Conservation (phyloP, 1,140 invertebrate species). For the Pissodes strobi region DNA sequence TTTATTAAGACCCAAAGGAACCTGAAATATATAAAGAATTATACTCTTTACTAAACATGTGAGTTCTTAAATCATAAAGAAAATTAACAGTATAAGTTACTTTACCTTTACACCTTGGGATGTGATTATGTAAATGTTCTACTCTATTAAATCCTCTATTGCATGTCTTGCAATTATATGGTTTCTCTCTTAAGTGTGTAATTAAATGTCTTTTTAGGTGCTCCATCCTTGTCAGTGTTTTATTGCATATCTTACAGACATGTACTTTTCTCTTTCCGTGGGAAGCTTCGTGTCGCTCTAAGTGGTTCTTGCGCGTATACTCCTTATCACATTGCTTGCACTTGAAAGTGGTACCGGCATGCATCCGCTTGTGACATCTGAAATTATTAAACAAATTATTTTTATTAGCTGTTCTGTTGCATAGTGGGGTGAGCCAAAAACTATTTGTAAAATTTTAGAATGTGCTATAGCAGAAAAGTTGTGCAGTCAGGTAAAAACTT, state of each 20-base stretch:
- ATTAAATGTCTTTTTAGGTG: conserved; percentile 53
- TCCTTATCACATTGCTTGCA: conserved; percentile 52
- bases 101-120: conserved; percentile 50
- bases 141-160: conserved; percentile 58
- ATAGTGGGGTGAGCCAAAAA: too few species aligned
- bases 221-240: conserved; percentile 51
- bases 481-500: too few species aligned
- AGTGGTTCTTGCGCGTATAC: conserved; percentile 48
- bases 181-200: conserved; percentile 53
- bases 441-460: too few species aligned
- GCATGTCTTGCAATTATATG: conserved; percentile 62
- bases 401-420: too few species aligned
- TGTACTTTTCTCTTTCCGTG: conserved; percentile 50
- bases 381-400: too few species aligned
- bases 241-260: conserved; percentile 54
- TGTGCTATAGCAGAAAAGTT: too few species aligned
- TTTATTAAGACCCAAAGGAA: too few species aligned
- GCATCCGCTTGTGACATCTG: conserved; percentile 49
- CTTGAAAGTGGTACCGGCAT: conserved; percentile 48
- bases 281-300: conserved; percentile 49
- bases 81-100: too few species aligned
- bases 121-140: conserved; percentile 59
- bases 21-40: too few species aligned
- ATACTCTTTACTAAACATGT: too few species aligned
- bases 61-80: too few species aligned